Evolutionary conservation across 2,888 invertebrate genomes (phyloP), one percentile per base, ranked within the genome.

Genomic region (Drosophila anomalata): DNA sequence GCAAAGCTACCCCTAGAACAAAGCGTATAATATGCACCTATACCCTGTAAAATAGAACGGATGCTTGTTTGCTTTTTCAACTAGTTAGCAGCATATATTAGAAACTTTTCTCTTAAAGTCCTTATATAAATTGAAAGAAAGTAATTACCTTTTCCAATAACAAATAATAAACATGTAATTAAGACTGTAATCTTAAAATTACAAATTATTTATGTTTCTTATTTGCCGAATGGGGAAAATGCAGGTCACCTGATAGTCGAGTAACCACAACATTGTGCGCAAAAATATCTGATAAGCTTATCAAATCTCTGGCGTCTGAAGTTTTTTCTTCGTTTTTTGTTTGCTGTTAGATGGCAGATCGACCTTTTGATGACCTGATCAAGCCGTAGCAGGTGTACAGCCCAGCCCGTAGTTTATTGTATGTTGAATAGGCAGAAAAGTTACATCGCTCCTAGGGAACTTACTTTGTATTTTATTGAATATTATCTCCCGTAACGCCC

Each of bases 221-320:
- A 20, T 20, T 20, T 12, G 14, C 26, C 33, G 11, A 9, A 9
- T 31, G 24, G 12, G 14, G 14, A 8, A 17, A 12, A 22, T 31
- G 29, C 31, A 65, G 63, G 54, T 65, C 55, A 66, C 55, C 39
- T 26, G 2, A 55, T 55, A 41, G 66, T 66, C 65, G 65, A 66
- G 31, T 26, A 66, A 4, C 17, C 2, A 42, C 17, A 22, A n/a
- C 7, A 14, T 26, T 20, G 39, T 14, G 9, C 22, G 22, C 17
- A 20, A 24, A 63, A 46, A n/a, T 14, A n/a, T 22, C 54, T 66
- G 65, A 66, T 66, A 66, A 66, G 54, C 46, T 66, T 66, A 66
- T 66, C 66, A 66, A 31, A 11, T 33, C 14, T 2, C 46, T 14
- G 47, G 12, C 65, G 66, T 47, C 47, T 31, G 46, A 39, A 20